Evolutionary conservation across 1,140 invertebrate species (phyloP), one percentile per base, ranked within the genome.

Genomic region (Bombus balteatus): DNA sequence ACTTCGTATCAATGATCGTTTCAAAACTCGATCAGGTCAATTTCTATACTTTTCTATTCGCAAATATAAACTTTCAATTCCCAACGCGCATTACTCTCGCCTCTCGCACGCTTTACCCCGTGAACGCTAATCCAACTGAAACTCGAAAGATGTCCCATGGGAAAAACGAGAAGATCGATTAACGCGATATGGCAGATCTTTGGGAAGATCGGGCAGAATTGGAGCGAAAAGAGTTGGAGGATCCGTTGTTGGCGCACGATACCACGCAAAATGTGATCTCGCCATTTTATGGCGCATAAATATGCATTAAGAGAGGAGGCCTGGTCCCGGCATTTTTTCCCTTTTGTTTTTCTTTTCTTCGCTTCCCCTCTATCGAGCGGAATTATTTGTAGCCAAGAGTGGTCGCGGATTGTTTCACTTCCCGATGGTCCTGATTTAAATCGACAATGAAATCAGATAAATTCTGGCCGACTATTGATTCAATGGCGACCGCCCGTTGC

Each of bases 381-480:
- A 74, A 83, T 83, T 83, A 83, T 82, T 82, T 75, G 81, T 59
- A 75, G 57, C 70, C 53, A n/a, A 68, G 62, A 68, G 12, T 25
- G 62, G 62, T 43, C 77, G 65, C 71, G 57, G 81, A 82, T 83
- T 83, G 81, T 75, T 75, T 83, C 72, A 47, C 57, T 62, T 43
- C 13, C 65, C 78, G 78, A 80, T 70, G 37, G 41, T 18, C 41
- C 41, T 75, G 81, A 83, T 83, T 83, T 75, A 83, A 83, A 83
- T 83, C 81, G 81, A 83, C 81, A 75, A 75, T 75, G 72, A 75
- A 75, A 83, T 83, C 81, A 66, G 71, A 83, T 83, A 83, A 83
- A 75, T 83, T n/a, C 59, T 43, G 15, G 41, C 32, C 39, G 47
- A 66, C 59, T 66, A 66, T 83, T 43, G 81, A 83, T 68, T 83